Evolutionary conservation across 2,797 vertebrate species (phyloP).

Genomic region (Malurus splendens): DNA sequence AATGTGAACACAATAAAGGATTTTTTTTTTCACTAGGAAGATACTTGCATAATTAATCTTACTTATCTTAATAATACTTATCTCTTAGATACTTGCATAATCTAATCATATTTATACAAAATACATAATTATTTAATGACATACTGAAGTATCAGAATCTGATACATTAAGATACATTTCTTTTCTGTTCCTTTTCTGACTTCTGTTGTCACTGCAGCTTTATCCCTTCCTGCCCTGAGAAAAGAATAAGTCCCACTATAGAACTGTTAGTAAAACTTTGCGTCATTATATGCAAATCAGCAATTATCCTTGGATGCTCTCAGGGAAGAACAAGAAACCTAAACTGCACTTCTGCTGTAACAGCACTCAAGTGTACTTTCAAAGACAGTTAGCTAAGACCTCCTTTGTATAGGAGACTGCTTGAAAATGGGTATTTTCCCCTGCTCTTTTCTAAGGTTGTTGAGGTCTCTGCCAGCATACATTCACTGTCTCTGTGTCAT

Average conservation of each 20-base stretch:
- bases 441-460: background rate
- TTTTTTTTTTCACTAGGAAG: background rate
- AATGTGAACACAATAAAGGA: background rate
- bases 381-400: background rate
- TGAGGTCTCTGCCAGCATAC: background rate
- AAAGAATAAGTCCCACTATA: background rate
- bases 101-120: background rate
- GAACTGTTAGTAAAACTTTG: background rate
- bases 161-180: background rate
- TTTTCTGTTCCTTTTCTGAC: background rate
- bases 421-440: background rate
- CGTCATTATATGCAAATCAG: background rate
- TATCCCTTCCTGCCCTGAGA: background rate
- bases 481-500: background rate
- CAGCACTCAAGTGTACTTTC: background rate
- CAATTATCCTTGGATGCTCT: background rate
- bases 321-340: background rate
- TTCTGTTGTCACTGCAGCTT: background rate
- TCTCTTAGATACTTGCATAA: no score
- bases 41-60: background rate
- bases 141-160: background rate
- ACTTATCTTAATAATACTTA: no score
- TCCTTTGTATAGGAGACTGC: background rate
- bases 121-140: background rate
- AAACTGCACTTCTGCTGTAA: background rate